Conservation (phyloP, 2,888 invertebrate species). For the Gastrophysa polygoni region DNA sequence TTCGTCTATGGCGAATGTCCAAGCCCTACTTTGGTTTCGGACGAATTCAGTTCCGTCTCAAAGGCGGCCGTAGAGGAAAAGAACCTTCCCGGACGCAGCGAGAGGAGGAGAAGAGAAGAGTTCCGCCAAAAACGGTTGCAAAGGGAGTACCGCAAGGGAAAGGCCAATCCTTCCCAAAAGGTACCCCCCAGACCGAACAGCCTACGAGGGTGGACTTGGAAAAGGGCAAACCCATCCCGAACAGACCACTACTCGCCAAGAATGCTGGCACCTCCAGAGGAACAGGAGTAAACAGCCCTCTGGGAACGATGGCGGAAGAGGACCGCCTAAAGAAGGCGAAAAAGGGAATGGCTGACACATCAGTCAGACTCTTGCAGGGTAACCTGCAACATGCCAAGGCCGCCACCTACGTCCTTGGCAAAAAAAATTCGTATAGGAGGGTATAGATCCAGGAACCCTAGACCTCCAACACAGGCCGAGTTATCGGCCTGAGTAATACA, state of each 20-base stretch:
- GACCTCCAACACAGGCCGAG: not conserved
- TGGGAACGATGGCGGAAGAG: not conserved
- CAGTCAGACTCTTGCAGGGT: not conserved
- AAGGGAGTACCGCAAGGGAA: no score
- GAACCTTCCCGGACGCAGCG: no score
- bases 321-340: not conserved
- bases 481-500: not conserved
- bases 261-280: not conserved
- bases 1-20: no score
- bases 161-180: no score
- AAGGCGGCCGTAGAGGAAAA: no score
- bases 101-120: no score
- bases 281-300: not conserved
- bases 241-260: not conserved
- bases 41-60: no score
- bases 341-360: not conserved
- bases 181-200: no score
- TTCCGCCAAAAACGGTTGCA: no score
- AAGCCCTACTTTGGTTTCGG: no score
- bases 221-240: not conserved
- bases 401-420: not conserved
- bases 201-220: not conserved
- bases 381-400: not conserved
- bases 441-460: not conserved
- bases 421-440: not conserved